Evolutionary conservation across 2,888 invertebrate genomes (phyloP), one percentile per base, ranked within the genome.

Genomic region (Nephrotoma appendiculata): DNA sequence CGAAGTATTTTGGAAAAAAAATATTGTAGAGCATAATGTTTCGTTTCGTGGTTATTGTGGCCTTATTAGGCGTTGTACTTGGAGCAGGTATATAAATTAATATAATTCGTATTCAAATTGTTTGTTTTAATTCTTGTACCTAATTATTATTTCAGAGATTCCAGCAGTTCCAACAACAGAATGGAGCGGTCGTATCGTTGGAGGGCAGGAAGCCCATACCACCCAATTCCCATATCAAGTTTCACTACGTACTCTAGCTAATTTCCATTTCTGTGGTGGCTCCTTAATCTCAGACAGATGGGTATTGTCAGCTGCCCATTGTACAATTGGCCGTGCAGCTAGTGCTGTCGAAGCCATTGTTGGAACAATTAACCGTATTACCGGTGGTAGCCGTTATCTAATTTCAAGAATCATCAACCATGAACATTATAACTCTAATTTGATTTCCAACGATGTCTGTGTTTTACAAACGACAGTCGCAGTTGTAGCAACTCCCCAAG

Each of bases 131-230:
- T 44, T 44, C 48, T 7, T 48, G 6, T 44, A 44, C 1, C 31
- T 31, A 45, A 12, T 11, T 45, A 45, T 48, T 48, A 15, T 57
- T 57, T 57, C 6, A 57, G 52, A 7, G 2, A 15, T 57, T 57
- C 15, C 52, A 57, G 12, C 12, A 4, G 48, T 48, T 48, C 52
- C 52, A 57, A 57, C 52, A 15, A 6, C 52, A 15, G 85, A 86
- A 57, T 87, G 87, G 87, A 84, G 31, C 44, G 87, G 87, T 9
- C 57, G 86, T 41, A 87, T 87, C 45, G 87, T 87, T 71, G 87
- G 87, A 11, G 87, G 87, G 1, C 6, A 11, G 11, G 45, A 19
- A 31, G 87, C 87, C 4, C 7, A 19, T 11, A 41, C 19, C n/a
- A 71, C 57, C 3, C 87, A 87, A 86, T 87, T 87, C 83, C 86